These are phyloP conservation scores for Butorides virescens DNA, from an alignment of 2,113 vertebrate species.

Conservation along the genomic window DNA sequence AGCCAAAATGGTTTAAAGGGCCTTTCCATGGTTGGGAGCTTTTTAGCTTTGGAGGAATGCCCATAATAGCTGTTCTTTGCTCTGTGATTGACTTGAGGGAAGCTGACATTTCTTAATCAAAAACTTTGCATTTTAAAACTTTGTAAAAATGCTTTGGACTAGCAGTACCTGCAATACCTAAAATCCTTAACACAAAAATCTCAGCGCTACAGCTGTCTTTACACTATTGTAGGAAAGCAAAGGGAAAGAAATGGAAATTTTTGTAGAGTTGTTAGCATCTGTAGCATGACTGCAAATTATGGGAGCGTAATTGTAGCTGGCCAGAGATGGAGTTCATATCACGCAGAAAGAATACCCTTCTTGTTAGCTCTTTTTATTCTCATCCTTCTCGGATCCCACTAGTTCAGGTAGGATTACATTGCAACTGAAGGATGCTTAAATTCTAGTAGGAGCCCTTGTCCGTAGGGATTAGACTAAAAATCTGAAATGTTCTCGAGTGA, in stretches of 20 bases:
- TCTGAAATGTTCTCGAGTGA: not conserved
- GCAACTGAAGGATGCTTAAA: not conserved
- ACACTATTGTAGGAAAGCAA: not conserved
- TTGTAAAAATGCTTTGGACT: not conserved
- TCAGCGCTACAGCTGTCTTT: not conserved
- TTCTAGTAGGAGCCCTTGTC: not conserved
- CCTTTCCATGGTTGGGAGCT: not conserved
- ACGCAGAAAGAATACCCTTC: not conserved
- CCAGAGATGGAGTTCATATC: not conserved
- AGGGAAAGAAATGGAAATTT: not conserved
- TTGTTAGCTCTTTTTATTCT: not conserved
- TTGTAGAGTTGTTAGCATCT: not conserved
- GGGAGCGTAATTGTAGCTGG: not conserved
- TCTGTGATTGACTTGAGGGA: not conserved
- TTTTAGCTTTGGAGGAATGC: not conserved
- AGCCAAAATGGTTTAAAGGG: not conserved
- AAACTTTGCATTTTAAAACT: not conserved
- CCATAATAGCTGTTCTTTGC: not conserved
- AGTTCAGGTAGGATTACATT: not conserved
- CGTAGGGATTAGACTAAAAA: not conserved
- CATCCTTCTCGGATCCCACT: not conserved
- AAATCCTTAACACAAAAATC: not conserved
- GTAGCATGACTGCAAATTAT: not conserved
- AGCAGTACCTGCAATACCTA: not conserved
- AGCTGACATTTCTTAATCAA: not conserved